Conservation (phyloP, 1,140 invertebrate species). For the Nylanderia fulva region DNA sequence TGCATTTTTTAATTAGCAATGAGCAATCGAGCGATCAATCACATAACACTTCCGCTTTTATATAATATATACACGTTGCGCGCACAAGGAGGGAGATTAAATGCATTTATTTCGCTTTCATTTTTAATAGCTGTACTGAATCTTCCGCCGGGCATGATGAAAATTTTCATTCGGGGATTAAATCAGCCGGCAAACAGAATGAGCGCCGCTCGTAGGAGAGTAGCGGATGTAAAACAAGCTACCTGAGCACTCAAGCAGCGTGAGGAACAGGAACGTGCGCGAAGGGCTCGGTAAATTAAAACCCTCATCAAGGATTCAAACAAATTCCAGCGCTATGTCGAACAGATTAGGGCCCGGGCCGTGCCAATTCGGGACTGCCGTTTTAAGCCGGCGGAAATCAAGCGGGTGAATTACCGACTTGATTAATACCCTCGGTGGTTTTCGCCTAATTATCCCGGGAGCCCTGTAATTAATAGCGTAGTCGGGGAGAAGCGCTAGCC, state of each 20-base stretch:
- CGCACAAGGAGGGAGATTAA: neutral
- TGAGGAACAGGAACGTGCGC: constrained; percentile 49
- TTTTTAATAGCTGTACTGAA: constrained; percentile 6
- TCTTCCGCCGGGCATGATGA: neutral
- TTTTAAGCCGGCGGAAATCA: constrained; percentile 70
- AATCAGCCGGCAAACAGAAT: neutral
- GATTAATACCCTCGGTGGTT: constrained; percentile 69
- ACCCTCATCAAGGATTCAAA: constrained; percentile 77
- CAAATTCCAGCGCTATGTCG: constrained; percentile 72
- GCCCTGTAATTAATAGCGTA: constrained; percentile 64
- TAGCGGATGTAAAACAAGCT: constrained; percentile 16
- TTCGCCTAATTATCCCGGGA: constrained; percentile 76
- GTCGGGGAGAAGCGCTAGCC: neutral
- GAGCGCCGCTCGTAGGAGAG: neutral
- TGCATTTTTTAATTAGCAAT: constrained; percentile 15
- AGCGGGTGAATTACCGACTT: constrained; percentile 53
- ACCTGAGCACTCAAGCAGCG: constrained; percentile 25
- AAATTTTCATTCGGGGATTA: constrained; percentile 7
- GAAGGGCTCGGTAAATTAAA: constrained; percentile 72
- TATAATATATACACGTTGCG: too few relatives aligned
- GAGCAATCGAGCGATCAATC: neutral
- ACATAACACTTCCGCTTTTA: neutral
- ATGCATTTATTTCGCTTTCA: neutral
- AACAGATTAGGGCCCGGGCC: constrained; percentile 56
- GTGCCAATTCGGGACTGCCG: constrained; percentile 59